Evolutionary conservation across 2,888 invertebrate species (phyloP).

Genomic region (Zelleria hepariella): DNA sequence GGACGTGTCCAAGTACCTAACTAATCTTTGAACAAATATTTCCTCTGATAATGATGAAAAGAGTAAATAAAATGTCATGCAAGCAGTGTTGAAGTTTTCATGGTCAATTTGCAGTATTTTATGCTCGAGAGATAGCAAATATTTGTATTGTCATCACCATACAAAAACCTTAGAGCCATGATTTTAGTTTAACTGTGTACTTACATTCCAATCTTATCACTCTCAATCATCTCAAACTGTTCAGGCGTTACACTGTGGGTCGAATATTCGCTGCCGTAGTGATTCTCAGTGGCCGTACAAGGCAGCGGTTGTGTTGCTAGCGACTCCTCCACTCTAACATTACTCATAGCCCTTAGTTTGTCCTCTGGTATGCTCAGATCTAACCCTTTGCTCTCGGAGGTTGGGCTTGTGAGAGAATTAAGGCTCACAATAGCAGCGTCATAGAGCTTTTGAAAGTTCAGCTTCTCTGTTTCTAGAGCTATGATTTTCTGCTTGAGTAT

Average conservation of each 20-base stretch:
- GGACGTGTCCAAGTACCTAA: no score
- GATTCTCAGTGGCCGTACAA: constrained; percentile 57
- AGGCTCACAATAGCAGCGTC: constrained; percentile 64
- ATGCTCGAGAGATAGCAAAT: no score
- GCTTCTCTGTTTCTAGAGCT: constrained; percentile 70
- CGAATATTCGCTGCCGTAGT: constrained; percentile 63
- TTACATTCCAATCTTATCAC: constrained; percentile 57
- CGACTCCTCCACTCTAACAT: constrained; percentile 21
- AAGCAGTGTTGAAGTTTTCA: no score
- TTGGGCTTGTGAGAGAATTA: constrained; percentile 59
- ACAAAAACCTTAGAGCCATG: no score
- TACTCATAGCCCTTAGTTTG: constrained; percentile 29
- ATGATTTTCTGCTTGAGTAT: constrained; percentile 67
- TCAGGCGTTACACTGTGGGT: constrained; percentile 73
- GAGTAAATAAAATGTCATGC: no score
- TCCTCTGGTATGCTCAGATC: constrained; percentile 48
- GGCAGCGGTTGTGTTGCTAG: constrained; percentile 45
- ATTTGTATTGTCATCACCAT: no score
- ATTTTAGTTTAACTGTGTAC: no score
- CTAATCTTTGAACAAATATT: no score
- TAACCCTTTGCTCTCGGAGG: constrained; percentile 43
- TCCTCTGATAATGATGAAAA: no score
- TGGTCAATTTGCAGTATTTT: no score
- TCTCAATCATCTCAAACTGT: constrained; percentile 75
- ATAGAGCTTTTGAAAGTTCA: constrained; percentile 69